These are phyloP conservation scores for Melanostoma scalare DNA, from an alignment of 2,888 invertebrate genomes.

Conservation along the genomic window DNA sequence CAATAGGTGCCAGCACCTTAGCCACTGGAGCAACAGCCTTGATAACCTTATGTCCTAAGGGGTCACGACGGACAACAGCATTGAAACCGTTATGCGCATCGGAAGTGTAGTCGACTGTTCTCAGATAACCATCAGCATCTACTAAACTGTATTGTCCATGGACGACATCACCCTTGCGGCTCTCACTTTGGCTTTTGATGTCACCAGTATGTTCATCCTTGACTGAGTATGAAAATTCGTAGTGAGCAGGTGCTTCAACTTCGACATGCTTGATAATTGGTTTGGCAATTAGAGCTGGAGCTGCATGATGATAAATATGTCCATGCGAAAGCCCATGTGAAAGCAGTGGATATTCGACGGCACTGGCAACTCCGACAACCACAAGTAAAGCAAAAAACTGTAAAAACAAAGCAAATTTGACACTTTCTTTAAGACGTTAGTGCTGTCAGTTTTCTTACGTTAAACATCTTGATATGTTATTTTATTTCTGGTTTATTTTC, in stretches of 20 bases:
- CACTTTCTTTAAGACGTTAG: neutral
- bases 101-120: constrained; percentile 84
- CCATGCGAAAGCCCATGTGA: neutral
- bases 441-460: constrained; percentile 35
- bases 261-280: constrained; percentile 78
- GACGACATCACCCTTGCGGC: constrained; percentile 83
- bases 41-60: constrained; percentile 80
- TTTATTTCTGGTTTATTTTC: constrained; percentile 3
- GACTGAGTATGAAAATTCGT: constrained; percentile 83
- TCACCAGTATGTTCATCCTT: constrained; percentile 83
- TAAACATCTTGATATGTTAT: constrained; percentile 53
- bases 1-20: constrained; percentile 77
- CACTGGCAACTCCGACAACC: constrained; percentile 48
- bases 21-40: constrained; percentile 80
- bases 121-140: constrained; percentile 83
- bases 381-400: constrained; percentile 60
- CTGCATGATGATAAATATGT: constrained; percentile 64
- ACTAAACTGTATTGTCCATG: constrained; percentile 83
- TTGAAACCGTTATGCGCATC: constrained; percentile 84
- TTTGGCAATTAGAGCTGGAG: constrained; percentile 74
- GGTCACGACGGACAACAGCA: constrained; percentile 83
- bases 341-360: constrained; percentile 56
- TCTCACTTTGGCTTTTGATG: constrained; percentile 83
- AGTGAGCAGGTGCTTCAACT: constrained; percentile 82
- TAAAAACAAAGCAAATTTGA: constrained; percentile 6